These are phyloP conservation scores for Oncorhynchus mykiss DNA, from an alignment of 2,113 vertebrate genomes.

Conservation along the genomic window DNA sequence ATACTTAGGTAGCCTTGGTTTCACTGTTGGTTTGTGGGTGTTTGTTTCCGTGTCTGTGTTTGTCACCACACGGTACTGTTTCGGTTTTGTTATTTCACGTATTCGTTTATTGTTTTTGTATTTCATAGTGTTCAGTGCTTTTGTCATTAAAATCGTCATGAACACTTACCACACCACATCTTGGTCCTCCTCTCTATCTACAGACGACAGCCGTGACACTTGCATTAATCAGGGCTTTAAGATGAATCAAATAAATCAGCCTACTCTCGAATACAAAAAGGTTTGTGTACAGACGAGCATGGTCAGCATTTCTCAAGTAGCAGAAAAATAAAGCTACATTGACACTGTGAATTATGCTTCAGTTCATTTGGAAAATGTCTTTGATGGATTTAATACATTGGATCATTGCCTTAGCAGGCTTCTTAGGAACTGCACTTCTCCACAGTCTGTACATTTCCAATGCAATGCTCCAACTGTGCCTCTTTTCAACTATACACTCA, in stretches of 20 bases:
- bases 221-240: constrained; percentile 48
- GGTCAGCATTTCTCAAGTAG: constrained; percentile 55
- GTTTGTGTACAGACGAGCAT: constrained; percentile 30
- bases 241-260: constrained; percentile 41
- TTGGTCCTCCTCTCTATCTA: no score
- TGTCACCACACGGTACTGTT: no score
- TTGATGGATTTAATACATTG: constrained; percentile 62
- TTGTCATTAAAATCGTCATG: no score
- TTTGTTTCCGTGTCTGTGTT: no score
- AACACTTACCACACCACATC: no score
- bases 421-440: constrained; percentile 51
- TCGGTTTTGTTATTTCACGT: no score
- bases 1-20: no score
- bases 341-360: constrained; percentile 64
- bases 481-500: neutral
- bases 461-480: neutral
- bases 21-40: no score
- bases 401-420: constrained; percentile 56
- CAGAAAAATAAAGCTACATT: constrained; percentile 45
- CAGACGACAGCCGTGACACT: constrained; percentile 1
- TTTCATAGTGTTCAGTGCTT: no score
- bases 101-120: no score
- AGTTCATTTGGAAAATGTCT: constrained; percentile 66
- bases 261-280: constrained; percentile 51
- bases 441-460: constrained; percentile 12